phyloP scores from a whole-genome alignment of 2,888 invertebrate genomes.

The Diogma glabrata region DNA sequence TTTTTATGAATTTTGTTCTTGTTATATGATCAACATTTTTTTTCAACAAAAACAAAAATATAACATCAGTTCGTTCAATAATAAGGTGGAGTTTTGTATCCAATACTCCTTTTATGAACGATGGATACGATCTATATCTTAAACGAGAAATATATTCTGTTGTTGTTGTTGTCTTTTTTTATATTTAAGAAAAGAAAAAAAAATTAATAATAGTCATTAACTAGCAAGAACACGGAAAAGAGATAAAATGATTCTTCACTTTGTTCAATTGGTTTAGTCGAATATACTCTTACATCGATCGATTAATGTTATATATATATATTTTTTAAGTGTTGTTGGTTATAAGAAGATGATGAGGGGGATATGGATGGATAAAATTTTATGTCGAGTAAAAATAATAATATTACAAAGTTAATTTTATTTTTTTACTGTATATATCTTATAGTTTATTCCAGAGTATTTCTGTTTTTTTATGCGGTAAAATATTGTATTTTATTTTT shows the following conservation, averaged over 20 bases:
- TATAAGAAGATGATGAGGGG: not conserved
- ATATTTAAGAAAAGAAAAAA: no score
- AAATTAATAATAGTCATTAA: slow-evolving; percentile 10
- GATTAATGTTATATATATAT: not conserved
- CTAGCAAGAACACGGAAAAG: slow-evolving; percentile 10
- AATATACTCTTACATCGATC: not conserved
- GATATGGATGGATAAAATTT: no score
- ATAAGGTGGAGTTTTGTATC: slow-evolving; percentile 10
- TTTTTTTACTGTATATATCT: no score
- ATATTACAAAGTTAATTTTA: no score
- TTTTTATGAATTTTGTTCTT: not conserved
- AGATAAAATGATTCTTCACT: slow-evolving; percentile 10
- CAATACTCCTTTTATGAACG: slow-evolving; percentile 8
- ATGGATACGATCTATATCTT: slow-evolving; percentile 9
- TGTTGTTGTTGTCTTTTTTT: no score
- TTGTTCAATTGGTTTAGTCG: slow-evolving; percentile 7
- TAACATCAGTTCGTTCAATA: slow-evolving; percentile 8
- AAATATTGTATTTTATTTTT: no score
- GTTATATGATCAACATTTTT: slow-evolving; percentile 7
- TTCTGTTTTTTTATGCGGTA: no score
- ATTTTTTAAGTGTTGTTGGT: not conserved
- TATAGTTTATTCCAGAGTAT: no score
- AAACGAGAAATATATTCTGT: no score
- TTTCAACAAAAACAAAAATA: slow-evolving; percentile 4
- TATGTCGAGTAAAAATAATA: no score